Evolutionary conservation across 1,140 invertebrate genomes (phyloP), one percentile per base, ranked within the genome.

Genomic region (Drosophila pseudoananassae): DNA sequence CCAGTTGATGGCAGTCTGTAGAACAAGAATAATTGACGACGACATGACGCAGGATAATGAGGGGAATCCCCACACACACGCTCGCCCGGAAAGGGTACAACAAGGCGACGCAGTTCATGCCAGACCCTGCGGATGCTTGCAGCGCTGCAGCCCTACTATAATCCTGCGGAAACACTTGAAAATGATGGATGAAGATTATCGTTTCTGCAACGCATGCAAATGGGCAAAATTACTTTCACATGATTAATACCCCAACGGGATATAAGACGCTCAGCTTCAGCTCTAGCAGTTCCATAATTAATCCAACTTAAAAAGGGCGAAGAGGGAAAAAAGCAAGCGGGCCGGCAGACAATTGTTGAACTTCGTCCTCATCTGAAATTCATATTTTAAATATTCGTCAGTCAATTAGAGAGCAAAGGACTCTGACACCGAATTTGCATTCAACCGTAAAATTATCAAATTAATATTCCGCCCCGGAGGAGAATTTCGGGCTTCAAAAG

Each of bases 121-220:
- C 33, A n/a, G 33, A 59, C 33, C n/a, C 60, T 59, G 36, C 52
- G 50, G 36, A 52, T 68, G 29, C 74, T 71, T 56, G 47, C 25
- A 58, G n/a, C 40, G 15, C 53, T 47, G 51, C 56, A 50, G 29
- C 53, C 68, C 56, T 63, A 61, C 56, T 63, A 61, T 72, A 72
- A 53, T 72, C 82, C 83, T 76, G 84, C 76, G 83, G 83, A 87
- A 87, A 83, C 83, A 87, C 83, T 87, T 87, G 83, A 87, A 83
- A 87, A 88, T 87, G 83, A 87, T 87, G 83, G 76, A 87, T 87
- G 83, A 78, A 87, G 88, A 87, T 87, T 87, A 88, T 87, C 83
- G 84, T 78, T 88, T 73, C 78, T 83, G 83, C 78, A 87, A 88
- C 75, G 83, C 83, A 87, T 88, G 83, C 83, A 87, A 87, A 88